Evolutionary conservation across 2,888 invertebrate genomes (phyloP).

Genomic region (Schizaphis graminum): DNA sequence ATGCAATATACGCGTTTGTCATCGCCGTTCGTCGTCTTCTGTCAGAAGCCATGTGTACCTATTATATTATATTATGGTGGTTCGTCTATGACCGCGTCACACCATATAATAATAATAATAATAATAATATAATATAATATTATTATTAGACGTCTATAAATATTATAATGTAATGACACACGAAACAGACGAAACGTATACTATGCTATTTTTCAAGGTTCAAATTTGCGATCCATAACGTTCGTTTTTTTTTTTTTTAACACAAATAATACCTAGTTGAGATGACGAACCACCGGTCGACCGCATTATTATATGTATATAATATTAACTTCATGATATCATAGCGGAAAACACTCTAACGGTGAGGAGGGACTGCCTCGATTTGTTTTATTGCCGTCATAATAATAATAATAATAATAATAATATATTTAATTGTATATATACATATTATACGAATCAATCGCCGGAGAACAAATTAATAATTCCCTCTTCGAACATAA

Average conservation of each 20-base stretch:
- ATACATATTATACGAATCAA: neutral
- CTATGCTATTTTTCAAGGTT: neutral
- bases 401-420: neutral
- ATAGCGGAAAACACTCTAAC: neutral
- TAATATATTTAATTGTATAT: slow-evolving; percentile 1
- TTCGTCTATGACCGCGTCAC: neutral
- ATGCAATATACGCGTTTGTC: neutral
- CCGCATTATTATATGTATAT: neutral
- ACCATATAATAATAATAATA: neutral
- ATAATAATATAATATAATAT: neutral
- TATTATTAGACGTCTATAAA: neutral
- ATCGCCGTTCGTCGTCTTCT: neutral
- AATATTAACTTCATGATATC: neutral
- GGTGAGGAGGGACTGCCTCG: slow-evolving; percentile 8
- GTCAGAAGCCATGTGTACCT: neutral
- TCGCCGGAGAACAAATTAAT: slow-evolving; percentile 43
- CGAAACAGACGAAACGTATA: neutral
- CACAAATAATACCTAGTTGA: neutral
- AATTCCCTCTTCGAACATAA: slow-evolving; percentile 10
- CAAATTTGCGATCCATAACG: neutral
- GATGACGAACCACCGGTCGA: neutral
- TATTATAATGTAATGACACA: neutral
- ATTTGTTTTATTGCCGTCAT: slow-evolving; percentile 1
- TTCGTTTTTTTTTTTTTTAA: neutral
- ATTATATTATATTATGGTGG: neutral